Evolutionary conservation across 1,140 invertebrate genomes (phyloP).

Genomic region (Heliconius melpomene): DNA sequence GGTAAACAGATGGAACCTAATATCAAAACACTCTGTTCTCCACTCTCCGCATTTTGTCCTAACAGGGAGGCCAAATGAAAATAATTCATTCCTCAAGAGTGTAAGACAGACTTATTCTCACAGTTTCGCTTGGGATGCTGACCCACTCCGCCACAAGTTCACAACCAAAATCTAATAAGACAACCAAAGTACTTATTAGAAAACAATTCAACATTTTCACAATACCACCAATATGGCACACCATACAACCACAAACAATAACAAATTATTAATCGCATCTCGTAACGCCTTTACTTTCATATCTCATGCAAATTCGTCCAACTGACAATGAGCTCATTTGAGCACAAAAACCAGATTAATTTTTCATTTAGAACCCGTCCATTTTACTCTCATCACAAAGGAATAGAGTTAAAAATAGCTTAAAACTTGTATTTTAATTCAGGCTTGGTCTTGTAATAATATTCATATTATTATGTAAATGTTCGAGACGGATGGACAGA

Average conservation of each 20-base stretch:
- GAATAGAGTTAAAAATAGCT: constrained; percentile 35
- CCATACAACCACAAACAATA: constrained; percentile 26
- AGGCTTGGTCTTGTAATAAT: constrained; percentile 46
- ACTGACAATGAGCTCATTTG: constrained; percentile 76
- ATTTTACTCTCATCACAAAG: constrained; percentile 24
- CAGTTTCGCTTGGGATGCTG: too few species aligned
- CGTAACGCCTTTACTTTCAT: constrained; percentile 62
- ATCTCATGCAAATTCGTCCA: constrained; percentile 75
- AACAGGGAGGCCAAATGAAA: too few species aligned
- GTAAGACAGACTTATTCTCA: too few species aligned
- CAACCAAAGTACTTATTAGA: constrained; percentile 13
- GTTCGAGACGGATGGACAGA: constrained; percentile 59
- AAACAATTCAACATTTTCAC: not conserved
- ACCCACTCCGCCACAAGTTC: too few species aligned
- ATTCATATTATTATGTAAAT: constrained; percentile 74
- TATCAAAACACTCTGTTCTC: too few species aligned
- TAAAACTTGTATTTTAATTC: constrained; percentile 15
- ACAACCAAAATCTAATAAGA: constrained; percentile 9
- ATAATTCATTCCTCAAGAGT: too few species aligned
- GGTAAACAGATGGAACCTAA: too few species aligned
- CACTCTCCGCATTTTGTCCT: too few species aligned
- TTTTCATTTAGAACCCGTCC: not conserved
- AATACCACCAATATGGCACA: constrained; percentile 19
- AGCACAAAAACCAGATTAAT: constrained; percentile 46
- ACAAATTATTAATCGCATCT: constrained; percentile 40